Evolutionary conservation across 2,888 invertebrate species (phyloP), one percentile per base, ranked within the genome.

Genomic region (Dasysyrphus albostriatus): DNA sequence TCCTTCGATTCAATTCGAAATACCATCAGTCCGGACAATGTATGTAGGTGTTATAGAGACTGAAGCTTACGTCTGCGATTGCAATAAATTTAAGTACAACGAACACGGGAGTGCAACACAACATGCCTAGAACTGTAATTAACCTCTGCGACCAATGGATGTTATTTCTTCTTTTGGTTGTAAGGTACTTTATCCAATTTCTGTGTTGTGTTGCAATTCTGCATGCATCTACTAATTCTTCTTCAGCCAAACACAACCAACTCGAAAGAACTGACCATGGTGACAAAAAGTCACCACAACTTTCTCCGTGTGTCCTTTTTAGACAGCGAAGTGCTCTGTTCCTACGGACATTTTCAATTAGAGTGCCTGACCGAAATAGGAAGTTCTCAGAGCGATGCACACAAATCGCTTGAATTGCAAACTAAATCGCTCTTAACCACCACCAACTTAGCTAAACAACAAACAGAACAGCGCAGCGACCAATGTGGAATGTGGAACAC

Each of bases 341-440:
- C 51, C 63, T 54, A 83, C 70, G 83, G 87, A 83, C 74, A 75
- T 87, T 83, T 87, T 87, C 83, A 87, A 87, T 87, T 87, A 83
- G 67, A 83, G 67, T 67, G 75, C 78, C 58, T 70, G 16, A 58
- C 87, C 78, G 70, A 75, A 87, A 83, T 70, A 54, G 78, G 87
- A 54, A 54, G 61, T 37, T 44, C 56, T 19, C 49, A 32, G 2
- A 24, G 14, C 12, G 12, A 44, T 29, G 19, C 24, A 12, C 72
- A 8, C 47, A 63, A 65, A 67, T 49, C 59, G 32, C 44, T 24
- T 51, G 44, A 78, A 56, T 49, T 73, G 72, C 49, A 69, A 49
- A 39, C 8, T n/a, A 44, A 42, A 67, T 63, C 39, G 63, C n/a
- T 69, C 54, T 24, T 24, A 24, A 3, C 24, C 54, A 54, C 69